Conservation (phyloP, 2,888 invertebrate species). For the Odontomyia ornata region DNA sequence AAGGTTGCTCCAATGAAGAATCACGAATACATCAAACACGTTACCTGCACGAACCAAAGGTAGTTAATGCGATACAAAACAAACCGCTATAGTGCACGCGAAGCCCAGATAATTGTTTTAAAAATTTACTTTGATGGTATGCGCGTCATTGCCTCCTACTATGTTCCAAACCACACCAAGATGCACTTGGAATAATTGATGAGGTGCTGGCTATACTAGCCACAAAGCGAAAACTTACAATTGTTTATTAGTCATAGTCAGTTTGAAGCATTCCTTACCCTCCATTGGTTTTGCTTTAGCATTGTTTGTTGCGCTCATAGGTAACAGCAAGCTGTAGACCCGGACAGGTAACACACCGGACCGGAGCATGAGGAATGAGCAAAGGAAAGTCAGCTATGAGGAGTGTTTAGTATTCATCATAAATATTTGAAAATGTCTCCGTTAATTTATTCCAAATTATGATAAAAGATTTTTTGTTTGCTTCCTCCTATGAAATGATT, state of each 20-base stretch:
- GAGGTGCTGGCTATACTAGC: not conserved
- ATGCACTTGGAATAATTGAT: conserved; percentile 26
- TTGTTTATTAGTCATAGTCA: conserved; percentile 8
- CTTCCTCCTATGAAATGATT: not conserved
- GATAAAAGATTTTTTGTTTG: not conserved
- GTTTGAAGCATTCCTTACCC: not conserved
- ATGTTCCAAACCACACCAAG: not conserved
- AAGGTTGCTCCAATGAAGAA: no score
- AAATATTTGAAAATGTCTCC: not conserved
- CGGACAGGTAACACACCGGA: not conserved
- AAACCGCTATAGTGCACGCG: conserved; percentile 24
- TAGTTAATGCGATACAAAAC: conserved; percentile 4
- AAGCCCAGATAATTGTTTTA: conserved; percentile 10
- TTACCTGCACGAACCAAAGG: not conserved
- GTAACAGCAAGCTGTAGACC: not conserved
- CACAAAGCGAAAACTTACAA: not conserved
- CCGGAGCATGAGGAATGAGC: not conserved
- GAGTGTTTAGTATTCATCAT: not conserved
- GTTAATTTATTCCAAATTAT: not conserved
- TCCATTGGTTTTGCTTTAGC: not conserved
- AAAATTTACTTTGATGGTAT: not conserved
- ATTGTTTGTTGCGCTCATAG: not conserved
- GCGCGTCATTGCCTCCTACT: not conserved
- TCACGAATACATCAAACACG: no score
- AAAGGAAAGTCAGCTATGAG: conserved; percentile 10